Base-by-base conservation (phyloP, 2,888 invertebrate species). In the Ypsolopha sequella region DNA sequence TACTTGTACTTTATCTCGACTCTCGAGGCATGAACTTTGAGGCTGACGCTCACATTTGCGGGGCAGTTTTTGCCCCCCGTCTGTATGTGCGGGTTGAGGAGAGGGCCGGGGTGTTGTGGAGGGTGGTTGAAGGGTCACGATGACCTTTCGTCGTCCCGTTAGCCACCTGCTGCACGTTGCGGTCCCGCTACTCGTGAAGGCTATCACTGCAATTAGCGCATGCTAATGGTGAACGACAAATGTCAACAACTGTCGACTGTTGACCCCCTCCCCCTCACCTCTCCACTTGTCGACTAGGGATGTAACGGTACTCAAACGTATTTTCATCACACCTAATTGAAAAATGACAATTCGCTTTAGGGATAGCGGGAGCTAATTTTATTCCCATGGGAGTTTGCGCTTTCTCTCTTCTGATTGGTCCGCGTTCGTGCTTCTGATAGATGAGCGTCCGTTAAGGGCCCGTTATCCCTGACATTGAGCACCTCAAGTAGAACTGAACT, bases 91-190 rank as follows among this genome's bases (percentile, higher is more conserved):
- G 48, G 39, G 2, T 10, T n/a, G 39, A 6, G 14, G 36, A 8
- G 36, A 8, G 24, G 33, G n/a, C n/a, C 13, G 36, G 24, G 24
- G 24, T 2, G 24, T 2, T 24, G 24, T 24, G 24, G 24, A 24
- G 24, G 24, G 24, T 24, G 24, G 24, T 24, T 24, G 24, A 24
- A 24, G 24, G 24, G 24, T 24, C 24, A 24, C 24, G 24, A 24
- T 24, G 24, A 24, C 47, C 47, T 24, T 47, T 47, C 24, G n/a
- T n/a, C 48, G 64, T 76, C 70, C 80, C 75, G 79, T 73, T 75
- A 73, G 53, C 51, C 59, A 57, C 54, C 51, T 11, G 43, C 43
- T n/a, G 38, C 9, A 8, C 38, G 9, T 38, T 8, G 9, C 38
- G 8, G 38, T n/a, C 38, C 38, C 9, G 9, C 38, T 38, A n/a